Evolutionary conservation across 1,140 invertebrate species (phyloP), one percentile per base, ranked within the genome.

Genomic region (Saccostrea echinata): DNA sequence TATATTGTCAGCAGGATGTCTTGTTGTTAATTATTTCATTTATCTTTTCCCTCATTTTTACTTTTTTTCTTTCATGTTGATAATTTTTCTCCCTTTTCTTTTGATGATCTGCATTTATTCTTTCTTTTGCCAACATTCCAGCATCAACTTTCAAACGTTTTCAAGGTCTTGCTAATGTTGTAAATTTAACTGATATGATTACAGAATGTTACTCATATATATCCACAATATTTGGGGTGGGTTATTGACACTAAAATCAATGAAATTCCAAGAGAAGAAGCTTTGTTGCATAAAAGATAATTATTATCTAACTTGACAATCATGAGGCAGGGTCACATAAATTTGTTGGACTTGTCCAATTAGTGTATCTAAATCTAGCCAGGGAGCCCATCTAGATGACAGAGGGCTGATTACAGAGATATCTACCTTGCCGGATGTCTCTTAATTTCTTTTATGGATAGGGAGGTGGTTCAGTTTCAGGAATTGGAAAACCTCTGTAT

Each of bases 21-120:
- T 76, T 27, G 24, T 76, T 76, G 68, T 76, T 76, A 76, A 76
- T 76, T 76, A 76, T 76, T 76, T 76, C 68, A 76, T 76, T 76
- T 76, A 30, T 76, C 68, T 76, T 76, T 30, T 76, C 43, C 68
- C 18, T 76, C 16, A 33, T 27, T 76, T 43, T 76, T 13, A 33
- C 68, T 16, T 35, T 30, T 43, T 43, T 76, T 33, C 68, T 76
- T 76, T 76, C 68, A 76, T 35, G 68, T 30, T 76, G 68, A 33
- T 76, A 76, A 18, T 16, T 76, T 30, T 76, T 30, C 30, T 13
- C 30, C 68, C 27, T 27, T 76, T 30, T 76, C 68, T 30, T 76
- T 24, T 35, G 68, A 30, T 76, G 68, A 76, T 76, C 30, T 13
- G 27, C 30, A 76, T 30, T 71, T 76, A 24, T 61, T 61, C 55